These are phyloP conservation scores for Mungos mungo DNA, from an alignment of 2,113 vertebrate genomes.

Conservation along the genomic window DNA sequence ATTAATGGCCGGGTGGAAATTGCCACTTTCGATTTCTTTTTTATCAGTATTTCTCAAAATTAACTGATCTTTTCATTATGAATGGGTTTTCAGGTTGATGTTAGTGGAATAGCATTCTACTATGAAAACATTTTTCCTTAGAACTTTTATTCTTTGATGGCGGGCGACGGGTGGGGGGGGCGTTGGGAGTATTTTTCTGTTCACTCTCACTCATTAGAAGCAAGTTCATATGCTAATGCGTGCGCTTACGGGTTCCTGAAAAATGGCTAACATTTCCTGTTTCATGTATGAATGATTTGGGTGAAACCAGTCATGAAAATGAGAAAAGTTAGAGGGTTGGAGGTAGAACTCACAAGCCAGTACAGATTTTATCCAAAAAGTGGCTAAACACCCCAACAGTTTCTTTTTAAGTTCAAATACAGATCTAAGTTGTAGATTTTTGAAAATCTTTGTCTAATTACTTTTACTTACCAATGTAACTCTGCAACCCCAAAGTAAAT, in stretches of 20 bases:
- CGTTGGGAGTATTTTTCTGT: background rate
- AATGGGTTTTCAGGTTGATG: background rate
- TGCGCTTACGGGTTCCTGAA: background rate
- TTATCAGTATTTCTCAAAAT: conserved; percentile 41
- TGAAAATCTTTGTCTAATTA: background rate
- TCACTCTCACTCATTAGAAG: background rate
- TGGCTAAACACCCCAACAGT: background rate
- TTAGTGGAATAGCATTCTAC: background rate
- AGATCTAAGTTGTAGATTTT: background rate
- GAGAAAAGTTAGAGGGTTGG: background rate
- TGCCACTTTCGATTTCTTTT: background rate
- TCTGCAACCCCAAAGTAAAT: background rate
- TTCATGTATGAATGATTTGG: background rate
- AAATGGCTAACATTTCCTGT: background rate
- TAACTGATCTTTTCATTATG: conserved; percentile 44
- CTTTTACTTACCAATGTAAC: background rate
- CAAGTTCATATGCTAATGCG: background rate
- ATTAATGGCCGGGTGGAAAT: background rate
- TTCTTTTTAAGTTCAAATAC: background rate
- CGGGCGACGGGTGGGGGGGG: no score
- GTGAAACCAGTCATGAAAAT: background rate
- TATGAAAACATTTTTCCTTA: background rate
- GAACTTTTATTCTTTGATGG: background rate
- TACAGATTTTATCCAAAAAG: background rate
- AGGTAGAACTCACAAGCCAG: background rate